Evolutionary conservation across 2,113 vertebrate genomes (phyloP).

Genomic region (Syngnathus scovelli): DNA sequence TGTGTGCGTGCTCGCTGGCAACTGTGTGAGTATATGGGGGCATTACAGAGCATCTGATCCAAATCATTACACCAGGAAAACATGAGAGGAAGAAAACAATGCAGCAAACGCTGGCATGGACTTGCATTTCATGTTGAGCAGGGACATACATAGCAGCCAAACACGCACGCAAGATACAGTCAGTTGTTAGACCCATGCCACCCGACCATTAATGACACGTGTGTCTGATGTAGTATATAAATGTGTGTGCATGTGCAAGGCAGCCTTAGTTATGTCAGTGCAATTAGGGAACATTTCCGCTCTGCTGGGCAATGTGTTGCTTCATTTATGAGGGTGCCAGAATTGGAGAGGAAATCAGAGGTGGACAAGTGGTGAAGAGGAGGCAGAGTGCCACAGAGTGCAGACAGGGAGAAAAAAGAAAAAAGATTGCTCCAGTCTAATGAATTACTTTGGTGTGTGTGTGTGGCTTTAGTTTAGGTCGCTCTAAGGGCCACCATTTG

Average conservation of each 20-base stretch:
- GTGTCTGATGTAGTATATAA: conserved; percentile 34
- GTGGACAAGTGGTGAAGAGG: conserved; percentile 42
- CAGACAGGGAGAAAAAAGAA: conserved; percentile 20
- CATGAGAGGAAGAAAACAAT: conserved; percentile 45
- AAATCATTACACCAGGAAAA: conserved; percentile 61
- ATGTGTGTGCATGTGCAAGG: conserved; percentile 38
- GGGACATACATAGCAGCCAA: conserved; percentile 44
- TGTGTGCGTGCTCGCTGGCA: not conserved
- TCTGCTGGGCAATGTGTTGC: conserved; percentile 61
- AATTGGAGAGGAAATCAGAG: conserved; percentile 30
- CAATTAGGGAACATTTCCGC: conserved; percentile 69
- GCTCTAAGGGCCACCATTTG: not conserved
- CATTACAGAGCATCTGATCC: conserved; percentile 61
- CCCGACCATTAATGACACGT: conserved; percentile 32
- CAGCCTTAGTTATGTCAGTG: conserved; percentile 45
- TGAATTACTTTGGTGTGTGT: not conserved
- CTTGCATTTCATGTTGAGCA: conserved; percentile 53
- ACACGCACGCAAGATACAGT: conserved; percentile 38
- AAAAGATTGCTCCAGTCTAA: conserved; percentile 27
- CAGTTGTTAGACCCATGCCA: not conserved
- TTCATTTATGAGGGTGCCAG: conserved; percentile 64
- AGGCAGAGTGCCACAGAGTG: conserved; percentile 21
- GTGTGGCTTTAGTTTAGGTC: not conserved
- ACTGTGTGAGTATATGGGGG: conserved; percentile 32
- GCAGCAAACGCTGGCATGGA: conserved; percentile 28